Percentiles rank a stretch among this genome's conserved stretches.
Evolutionary conservation across 2,113 vertebrate genomes (phyloP).

Genomic region (Polypterus bichir): DNA sequence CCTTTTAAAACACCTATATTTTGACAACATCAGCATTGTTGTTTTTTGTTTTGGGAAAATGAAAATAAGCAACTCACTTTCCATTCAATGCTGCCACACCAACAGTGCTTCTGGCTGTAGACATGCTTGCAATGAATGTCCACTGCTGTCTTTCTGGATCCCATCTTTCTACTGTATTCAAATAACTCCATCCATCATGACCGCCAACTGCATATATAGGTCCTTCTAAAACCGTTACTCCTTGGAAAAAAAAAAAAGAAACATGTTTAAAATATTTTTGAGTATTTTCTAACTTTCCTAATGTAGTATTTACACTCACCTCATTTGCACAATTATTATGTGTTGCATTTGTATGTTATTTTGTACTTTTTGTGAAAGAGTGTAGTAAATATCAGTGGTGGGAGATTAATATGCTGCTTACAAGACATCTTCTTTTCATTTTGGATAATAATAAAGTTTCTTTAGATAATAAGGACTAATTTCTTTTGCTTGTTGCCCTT

Average conservation of each 20-base stretch:
- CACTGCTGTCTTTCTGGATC: slow-evolving; percentile 62
- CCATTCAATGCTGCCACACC: slow-evolving; percentile 63
- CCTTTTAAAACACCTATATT: no score
- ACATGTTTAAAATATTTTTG: not conserved
- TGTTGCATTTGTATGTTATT: no score
- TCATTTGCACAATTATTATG: no score
- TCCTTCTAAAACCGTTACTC: slow-evolving; percentile 62
- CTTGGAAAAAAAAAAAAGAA: slow-evolving; percentile 31
- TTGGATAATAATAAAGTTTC: no score
- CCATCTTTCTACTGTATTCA: slow-evolving; percentile 65
- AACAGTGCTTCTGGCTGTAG: slow-evolving; percentile 60
- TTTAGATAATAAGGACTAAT: no score
- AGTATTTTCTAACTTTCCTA: not conserved
- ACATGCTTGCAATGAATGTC: slow-evolving; percentile 66
- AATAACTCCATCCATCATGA: slow-evolving; percentile 65
- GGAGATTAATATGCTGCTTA: no score
- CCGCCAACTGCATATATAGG: slow-evolving; percentile 66
- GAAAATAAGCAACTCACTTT: slow-evolving; percentile 48
- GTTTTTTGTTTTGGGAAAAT: not conserved
- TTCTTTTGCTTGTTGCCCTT: no score
- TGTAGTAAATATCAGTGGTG: no score
- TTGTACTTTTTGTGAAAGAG: no score
- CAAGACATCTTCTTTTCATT: no score
- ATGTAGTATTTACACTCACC: no score
- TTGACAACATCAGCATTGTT: no score